Evolutionary conservation across 2,888 invertebrate species (phyloP).

Genomic region (Latrodectus hesperus): DNA sequence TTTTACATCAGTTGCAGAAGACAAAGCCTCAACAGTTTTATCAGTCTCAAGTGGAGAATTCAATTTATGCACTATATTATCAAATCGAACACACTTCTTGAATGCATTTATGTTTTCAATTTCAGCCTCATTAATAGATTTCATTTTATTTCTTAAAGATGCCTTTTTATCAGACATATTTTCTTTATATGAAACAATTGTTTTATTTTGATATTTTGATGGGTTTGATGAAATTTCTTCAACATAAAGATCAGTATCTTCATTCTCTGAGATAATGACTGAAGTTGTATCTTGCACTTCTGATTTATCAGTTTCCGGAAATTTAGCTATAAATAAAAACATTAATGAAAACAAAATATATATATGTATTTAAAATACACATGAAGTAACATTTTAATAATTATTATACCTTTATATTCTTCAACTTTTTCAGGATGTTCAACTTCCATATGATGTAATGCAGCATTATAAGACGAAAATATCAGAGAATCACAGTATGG

Average conservation of each 20-base stretch:
- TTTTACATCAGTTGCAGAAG: not conserved
- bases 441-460: conserved; percentile 60
- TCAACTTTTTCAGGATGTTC: conserved; percentile 62
- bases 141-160: conserved; percentile 34
- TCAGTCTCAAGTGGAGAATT: conserved; percentile 17
- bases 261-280: conserved; percentile 15
- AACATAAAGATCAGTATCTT: conserved; percentile 12
- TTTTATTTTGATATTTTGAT: conserved; percentile 1
- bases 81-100: conserved; percentile 52
- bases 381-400: not conserved
- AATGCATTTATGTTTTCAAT: conserved; percentile 35
- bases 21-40: not conserved
- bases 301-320: not conserved
- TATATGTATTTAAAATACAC: not conserved
- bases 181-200: conserved; percentile 14
- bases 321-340: conserved; percentile 12
- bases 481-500: conserved; percentile 54
- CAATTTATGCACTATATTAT: conserved; percentile 43
- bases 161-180: conserved; percentile 8
- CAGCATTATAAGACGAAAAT: conserved; percentile 37
- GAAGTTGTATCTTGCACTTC: not conserved
- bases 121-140: conserved; percentile 17
- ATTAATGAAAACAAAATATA: not conserved
- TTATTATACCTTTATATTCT: conserved; percentile 52
- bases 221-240: conserved; percentile 12